Evolutionary conservation across 2,113 vertebrate species (phyloP).

Genomic region (Oostethus manadensis): DNA sequence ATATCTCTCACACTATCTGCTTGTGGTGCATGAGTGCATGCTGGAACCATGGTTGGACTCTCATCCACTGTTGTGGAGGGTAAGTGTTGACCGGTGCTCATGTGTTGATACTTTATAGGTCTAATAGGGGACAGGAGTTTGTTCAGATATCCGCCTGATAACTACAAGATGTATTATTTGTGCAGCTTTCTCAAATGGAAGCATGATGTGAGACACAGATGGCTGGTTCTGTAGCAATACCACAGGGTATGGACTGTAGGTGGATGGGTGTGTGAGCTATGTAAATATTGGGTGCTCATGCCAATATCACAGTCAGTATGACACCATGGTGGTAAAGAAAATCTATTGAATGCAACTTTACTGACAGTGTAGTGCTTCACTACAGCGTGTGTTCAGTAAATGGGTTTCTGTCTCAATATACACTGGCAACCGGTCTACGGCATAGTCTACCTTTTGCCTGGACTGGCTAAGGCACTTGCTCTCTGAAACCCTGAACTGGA

Average conservation of each 20-base stretch:
- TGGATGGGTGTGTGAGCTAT: background rate
- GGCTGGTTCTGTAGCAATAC: background rate
- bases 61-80: conserved; percentile 57
- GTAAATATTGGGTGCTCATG: too few species aligned
- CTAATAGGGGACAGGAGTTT: background rate
- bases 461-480: too few species aligned
- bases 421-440: too few species aligned
- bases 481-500: too few species aligned
- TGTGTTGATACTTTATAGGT: background rate
- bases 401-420: too few species aligned
- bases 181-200: conserved; percentile 3
- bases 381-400: too few species aligned
- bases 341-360: too few species aligned
- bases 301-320: too few species aligned
- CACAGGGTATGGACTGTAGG: background rate
- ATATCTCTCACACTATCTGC: conserved; percentile 25
- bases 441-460: too few species aligned
- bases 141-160: background rate
- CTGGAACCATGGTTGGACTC: conserved; percentile 59
- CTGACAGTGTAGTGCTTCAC: too few species aligned
- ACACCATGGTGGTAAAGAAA: too few species aligned
- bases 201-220: background rate
- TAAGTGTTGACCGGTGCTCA: conserved; percentile 30
- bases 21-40: conserved; percentile 30
- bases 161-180: background rate